These are phyloP conservation scores for Cordilura impudica DNA, from an alignment of 2,888 invertebrate species.

Conservation along the genomic window DNA sequence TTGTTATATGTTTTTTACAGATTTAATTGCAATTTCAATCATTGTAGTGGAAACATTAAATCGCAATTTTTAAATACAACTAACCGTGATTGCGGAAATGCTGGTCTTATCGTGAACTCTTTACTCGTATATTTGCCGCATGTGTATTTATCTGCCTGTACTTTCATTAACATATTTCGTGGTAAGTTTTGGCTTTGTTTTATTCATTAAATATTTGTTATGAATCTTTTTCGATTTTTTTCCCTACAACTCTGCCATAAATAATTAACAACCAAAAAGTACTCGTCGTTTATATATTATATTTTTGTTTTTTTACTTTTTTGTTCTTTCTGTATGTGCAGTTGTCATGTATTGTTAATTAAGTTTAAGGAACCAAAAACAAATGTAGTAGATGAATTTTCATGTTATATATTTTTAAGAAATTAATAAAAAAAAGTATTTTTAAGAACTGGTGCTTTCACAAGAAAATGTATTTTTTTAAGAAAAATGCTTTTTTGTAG, in stretches of 20 bases:
- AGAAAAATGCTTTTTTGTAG: too few species aligned
- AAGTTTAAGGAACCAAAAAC: too few species aligned
- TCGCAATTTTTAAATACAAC: not conserved
- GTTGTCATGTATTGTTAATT: too few species aligned
- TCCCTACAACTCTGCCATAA: not conserved
- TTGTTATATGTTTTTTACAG: not conserved
- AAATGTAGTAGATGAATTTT: too few species aligned
- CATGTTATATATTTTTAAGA: too few species aligned
- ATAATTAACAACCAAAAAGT: not conserved
- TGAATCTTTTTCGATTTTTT: not conserved
- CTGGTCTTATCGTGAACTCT: not conserved
- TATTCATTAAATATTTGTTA: not conserved
- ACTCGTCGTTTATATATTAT: too few species aligned
- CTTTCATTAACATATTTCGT: not conserved
- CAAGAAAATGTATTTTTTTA: too few species aligned
- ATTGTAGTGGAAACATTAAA: slow-evolving; percentile 48
- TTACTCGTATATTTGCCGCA: not conserved
- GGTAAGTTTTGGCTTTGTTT: not conserved
- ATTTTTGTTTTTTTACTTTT: too few species aligned
- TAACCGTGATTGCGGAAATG: not conserved
- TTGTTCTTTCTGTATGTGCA: too few species aligned
- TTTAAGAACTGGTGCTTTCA: too few species aligned
- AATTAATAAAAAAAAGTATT: too few species aligned
- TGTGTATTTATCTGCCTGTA: too few species aligned
- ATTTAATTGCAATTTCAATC: slow-evolving; percentile 47